Conservation (phyloP, 37 sponge, comb jelly and placozoan genomes). For the Dysidea cf. avara region DNA sequence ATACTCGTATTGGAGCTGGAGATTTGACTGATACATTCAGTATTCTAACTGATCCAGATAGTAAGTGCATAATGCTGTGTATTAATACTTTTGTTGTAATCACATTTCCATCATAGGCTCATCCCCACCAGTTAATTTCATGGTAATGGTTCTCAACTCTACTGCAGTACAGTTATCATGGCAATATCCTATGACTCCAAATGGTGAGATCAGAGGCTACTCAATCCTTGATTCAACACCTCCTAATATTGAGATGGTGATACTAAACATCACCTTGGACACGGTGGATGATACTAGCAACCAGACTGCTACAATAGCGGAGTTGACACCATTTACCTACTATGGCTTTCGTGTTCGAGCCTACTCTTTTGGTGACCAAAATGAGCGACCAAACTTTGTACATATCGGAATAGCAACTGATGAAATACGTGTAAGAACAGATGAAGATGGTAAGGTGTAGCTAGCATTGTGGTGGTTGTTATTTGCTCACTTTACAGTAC, state of each 20-base stretch:
- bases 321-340: constrained; percentile 15
- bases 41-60: constrained; percentile 24
- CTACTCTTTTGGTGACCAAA: constrained; percentile 13
- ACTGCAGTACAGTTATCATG: constrained; percentile 35
- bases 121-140: too few relatives aligned
- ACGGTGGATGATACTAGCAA: constrained; percentile 14
- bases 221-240: constrained; percentile 1
- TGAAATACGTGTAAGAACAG: constrained; percentile 13
- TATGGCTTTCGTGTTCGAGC: constrained; percentile 38
- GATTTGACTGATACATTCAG: neutral
- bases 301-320: constrained; percentile 7
- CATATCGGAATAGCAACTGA: too few relatives aligned
- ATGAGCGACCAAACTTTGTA: neutral
- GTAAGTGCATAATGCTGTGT: constrained; percentile 6
- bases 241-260: neutral
- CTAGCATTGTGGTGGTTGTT: neutral
- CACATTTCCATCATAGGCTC: too few relatives aligned
- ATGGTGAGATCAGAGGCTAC: constrained; percentile 50
- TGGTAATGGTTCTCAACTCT: constrained; percentile 8
- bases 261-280: constrained; percentile 5
- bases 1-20: constrained; percentile 52
- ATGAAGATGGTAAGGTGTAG: constrained; percentile 18
- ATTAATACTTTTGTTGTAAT: too few relatives aligned
- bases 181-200: constrained; percentile 39
- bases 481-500: constrained; percentile 5